Conservation (phyloP, 2,113 vertebrate genomes). For the Rutilus rutilus region DNA sequence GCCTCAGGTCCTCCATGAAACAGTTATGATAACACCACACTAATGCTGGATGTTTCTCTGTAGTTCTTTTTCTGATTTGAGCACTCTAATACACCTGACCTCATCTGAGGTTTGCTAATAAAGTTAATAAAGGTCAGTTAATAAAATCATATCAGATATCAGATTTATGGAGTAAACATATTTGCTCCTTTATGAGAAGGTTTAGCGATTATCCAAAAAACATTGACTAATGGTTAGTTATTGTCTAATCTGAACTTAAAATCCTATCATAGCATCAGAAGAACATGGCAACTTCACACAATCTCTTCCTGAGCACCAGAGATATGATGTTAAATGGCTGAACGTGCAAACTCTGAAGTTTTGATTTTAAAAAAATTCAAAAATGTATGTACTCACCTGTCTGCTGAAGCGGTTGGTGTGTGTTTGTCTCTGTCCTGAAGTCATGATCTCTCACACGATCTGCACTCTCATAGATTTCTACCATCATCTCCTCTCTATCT, state of each 20-base stretch:
- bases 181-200: no score
- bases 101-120: no score
- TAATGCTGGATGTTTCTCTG: no score
- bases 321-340: background rate
- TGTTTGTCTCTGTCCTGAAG: background rate
- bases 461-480: background rate
- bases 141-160: background rate
- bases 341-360: no score
- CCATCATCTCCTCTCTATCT: background rate
- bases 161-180: background rate
- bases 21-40: no score
- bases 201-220: no score
- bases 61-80: no score
- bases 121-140: no score
- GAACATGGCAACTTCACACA: background rate
- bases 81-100: no score
- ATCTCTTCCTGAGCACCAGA: background rate
- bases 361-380: no score
- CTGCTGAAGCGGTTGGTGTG: background rate
- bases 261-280: background rate
- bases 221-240: no score
- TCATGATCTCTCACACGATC: background rate
- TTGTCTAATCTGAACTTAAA: background rate
- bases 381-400: background rate
- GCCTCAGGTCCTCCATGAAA: no score